Percentiles rank a stretch among this genome's conserved stretches.
These are phyloP conservation scores for Ranitomeya imitator DNA, from an alignment of 2,113 vertebrate genomes.

Conservation along the genomic window DNA sequence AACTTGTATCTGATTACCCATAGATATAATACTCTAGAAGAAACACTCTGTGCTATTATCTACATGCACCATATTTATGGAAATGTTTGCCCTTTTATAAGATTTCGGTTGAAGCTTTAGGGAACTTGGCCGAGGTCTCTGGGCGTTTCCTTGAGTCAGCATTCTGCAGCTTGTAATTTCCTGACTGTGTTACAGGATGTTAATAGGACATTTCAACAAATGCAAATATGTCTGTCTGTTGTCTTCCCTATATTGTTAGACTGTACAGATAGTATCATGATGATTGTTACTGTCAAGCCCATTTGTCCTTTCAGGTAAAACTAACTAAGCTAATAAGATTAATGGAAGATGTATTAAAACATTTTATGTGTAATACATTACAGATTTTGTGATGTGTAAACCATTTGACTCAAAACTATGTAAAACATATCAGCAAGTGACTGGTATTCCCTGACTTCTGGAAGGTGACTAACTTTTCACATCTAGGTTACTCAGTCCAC, in stretches of 20 bases:
- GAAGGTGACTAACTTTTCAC: too few relatives aligned
- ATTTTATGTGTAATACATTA: neutral
- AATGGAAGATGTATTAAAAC: neutral
- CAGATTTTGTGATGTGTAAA: neutral
- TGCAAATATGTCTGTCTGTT: neutral
- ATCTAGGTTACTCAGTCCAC: too few relatives aligned
- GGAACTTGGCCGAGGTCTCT: neutral
- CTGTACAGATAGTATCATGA: neutral
- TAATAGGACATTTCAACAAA: conserved; percentile 8
- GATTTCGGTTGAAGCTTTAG: neutral
- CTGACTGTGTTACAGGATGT: conserved; percentile 2
- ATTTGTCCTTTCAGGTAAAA: neutral
- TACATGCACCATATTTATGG: neutral
- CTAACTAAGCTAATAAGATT: too few relatives aligned
- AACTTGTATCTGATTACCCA: neutral
- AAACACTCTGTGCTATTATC: neutral
- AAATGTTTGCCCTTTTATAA: conserved; percentile 15
- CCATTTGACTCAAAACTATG: neutral
- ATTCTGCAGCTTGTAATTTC: conserved; percentile 19
- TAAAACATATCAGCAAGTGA: neutral
- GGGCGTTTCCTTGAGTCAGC: neutral
- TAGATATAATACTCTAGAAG: neutral
- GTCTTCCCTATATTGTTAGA: conserved; percentile 2
- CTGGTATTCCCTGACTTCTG: neutral
- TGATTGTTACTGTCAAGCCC: neutral